Base-by-base conservation (phyloP, 2,797 vertebrate genomes). In the Onychomys torridus region DNA sequence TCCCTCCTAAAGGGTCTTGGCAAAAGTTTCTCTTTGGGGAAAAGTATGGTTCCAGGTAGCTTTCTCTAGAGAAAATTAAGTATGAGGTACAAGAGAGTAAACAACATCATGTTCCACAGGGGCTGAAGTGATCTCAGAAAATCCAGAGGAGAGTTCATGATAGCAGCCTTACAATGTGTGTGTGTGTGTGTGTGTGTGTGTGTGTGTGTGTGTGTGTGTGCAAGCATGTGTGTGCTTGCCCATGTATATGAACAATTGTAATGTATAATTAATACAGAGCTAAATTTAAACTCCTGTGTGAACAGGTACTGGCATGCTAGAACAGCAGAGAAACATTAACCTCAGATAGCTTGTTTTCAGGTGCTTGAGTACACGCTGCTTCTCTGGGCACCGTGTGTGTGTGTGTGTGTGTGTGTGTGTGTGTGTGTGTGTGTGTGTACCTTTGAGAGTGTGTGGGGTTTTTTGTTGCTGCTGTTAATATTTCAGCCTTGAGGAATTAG, bases 251-350 rank as follows among this genome's bases (percentile, higher is more conserved):
- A 85, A 49, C 78, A 95, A 89, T 69, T 90, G 90, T 86, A 59
- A 90, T 77, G 85, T 34, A 79, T 94, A 87, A 76, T 97, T 95
- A 93, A 97, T 91, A 90, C 29, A 88, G 88, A 97, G 76, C 52
- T 65, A 91, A 97, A 97, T 95, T 96, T 95, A 57, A 96, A 73
- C 59, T 95, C 83, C 77, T 2, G 40, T 71, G 71, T 91, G 89
- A 93, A 69, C 67, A 90, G 87, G 89, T 71, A 77, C 34, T 10
- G 78, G 25, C 83, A 90, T 71, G 49, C 57, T 67, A 69, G 88
- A 37, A n/a, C 78, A 83, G 83, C 77, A 65, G 87, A 84, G 73
- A 63, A 83, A 87, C 27, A 67, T 91, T 89, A 91, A 67, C 57
- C 52, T 81, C 65, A 57, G 59, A 77, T 6, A 29, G 27, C 40